These are phyloP conservation scores for Pristionchus fissidentatus DNA, from an alignment of 2,888 invertebrate species.

Conservation along the genomic window DNA sequence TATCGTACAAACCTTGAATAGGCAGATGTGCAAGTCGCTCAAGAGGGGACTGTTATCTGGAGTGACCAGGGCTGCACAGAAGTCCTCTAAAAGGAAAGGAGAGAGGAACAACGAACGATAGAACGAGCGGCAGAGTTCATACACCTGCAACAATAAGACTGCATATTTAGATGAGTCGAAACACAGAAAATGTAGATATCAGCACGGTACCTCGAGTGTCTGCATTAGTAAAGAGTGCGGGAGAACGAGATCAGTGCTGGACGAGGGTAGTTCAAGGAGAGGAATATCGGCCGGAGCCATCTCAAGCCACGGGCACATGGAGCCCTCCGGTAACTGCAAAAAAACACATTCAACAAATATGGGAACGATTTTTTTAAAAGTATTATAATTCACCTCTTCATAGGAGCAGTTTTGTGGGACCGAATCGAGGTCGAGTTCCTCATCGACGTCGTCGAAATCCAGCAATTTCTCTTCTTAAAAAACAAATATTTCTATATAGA, in stretches of 20 bases:
- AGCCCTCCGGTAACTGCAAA: conserved; percentile 44
- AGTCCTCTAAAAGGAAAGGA: conserved; percentile 94
- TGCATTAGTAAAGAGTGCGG: conserved; percentile 55
- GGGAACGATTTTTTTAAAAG: background rate
- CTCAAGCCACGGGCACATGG: conserved; percentile 66
- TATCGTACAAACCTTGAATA: conserved; percentile 85
- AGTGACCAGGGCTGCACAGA: conserved; percentile 91
- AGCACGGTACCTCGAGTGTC: conserved; percentile 57
- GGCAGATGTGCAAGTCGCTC: conserved; percentile 93
- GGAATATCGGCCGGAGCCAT: conserved; percentile 59
- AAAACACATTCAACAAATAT: background rate
- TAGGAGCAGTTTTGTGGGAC: background rate
- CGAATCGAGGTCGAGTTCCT: conserved; percentile 46
- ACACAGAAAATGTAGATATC: background rate
- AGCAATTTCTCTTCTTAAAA: background rate
- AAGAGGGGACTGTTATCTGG: conserved; percentile 88
- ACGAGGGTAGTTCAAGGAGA: conserved; percentile 59
- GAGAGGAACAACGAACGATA: conserved; percentile 88
- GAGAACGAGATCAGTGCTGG: conserved; percentile 59
- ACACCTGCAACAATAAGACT: conserved; percentile 80
- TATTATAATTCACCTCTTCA: conserved; percentile 31
- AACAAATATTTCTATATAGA: conserved; percentile 9
- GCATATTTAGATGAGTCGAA: background rate
- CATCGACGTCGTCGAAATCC: conserved; percentile 48
- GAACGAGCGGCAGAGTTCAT: conserved; percentile 94